Evolutionary conservation across 1,140 invertebrate species (phyloP), one percentile per base, ranked within the genome.

Genomic region (Orussus abietinus): DNA sequence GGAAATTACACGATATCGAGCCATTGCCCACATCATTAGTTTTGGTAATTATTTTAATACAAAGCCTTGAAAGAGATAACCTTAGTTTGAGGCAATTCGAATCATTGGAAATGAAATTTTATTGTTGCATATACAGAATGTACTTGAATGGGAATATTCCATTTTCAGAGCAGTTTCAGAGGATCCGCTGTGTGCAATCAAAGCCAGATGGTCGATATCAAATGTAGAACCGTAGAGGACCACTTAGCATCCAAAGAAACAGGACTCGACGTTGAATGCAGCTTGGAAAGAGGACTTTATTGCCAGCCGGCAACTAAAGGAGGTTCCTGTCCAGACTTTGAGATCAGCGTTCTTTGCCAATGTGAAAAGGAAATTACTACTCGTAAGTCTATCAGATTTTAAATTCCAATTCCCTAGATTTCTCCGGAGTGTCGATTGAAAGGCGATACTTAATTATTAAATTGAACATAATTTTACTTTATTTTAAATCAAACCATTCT

Each of bases 221-320:
- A 83, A 62, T 92, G 90, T 52, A 75, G 88, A 18, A 83, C 83
- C 0, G 76, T 81, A 2, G 69, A 70, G 0, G 76, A 73, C 1
- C 79, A 86, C 38, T 69, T 77, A 29, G 66, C 75, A 3, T 70
- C 80, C 1, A 85, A 85, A 56, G 77, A 81, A 44, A 83, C 83
- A 10, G 83, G 82, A 1, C 70, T 89, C 41, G 78, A 86, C 54
- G 84, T 86, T 0, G 78, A 84, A 32, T 92, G 90, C 58, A 83
- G 79, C 53, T 55, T 90, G 13, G 75, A 84, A 49, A 74, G 75
- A 26, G 88, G 88, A 1, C 69, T 92, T 0, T 61, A 81, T 5
- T 92, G 89, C 57, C 57, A 73, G 13, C 53, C 57, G 2, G 65
- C 74, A 18, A 41, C 56, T 7, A 49, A 59, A 15, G 54, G 64